A percentile compares a stretch with the other conserved stretches of the same genome.
Conservation (phyloP, 2,888 invertebrate species). For the Epinotia demarniana region DNA sequence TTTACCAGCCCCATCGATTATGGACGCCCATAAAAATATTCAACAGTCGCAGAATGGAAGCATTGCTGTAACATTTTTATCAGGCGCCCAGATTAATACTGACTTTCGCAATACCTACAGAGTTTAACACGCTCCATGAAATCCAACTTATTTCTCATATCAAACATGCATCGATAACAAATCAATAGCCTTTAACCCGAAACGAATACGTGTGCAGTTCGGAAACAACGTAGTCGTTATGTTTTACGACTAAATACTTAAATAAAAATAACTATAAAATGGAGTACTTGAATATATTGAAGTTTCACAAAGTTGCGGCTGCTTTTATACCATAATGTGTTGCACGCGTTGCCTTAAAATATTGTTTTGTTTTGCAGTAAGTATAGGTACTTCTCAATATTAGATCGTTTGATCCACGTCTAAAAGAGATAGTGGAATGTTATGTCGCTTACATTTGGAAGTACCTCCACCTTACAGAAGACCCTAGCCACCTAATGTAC, state of each 20-base stretch:
- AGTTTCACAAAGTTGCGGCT: conserved; percentile 19
- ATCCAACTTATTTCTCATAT: conserved; percentile 3
- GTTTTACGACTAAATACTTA: conserved; percentile 31
- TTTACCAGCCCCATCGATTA: background rate
- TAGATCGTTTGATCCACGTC: too few relatives aligned
- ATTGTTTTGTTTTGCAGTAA: conserved; percentile 28
- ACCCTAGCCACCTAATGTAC: too few relatives aligned
- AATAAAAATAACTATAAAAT: conserved; percentile 32
- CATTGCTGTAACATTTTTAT: background rate
- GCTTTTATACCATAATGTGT: conserved; percentile 11
- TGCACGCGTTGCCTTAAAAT: conserved; percentile 13
- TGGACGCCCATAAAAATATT: background rate
- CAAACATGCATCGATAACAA: conserved; percentile 11
- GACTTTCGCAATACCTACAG: background rate
- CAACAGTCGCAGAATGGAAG: background rate
- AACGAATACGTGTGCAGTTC: conserved; percentile 22
- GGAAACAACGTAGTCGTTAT: background rate
- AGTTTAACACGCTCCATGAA: background rate
- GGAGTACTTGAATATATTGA: background rate
- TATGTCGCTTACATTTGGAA: too few relatives aligned
- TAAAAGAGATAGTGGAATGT: too few relatives aligned
- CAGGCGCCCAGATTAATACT: background rate
- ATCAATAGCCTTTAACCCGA: background rate
- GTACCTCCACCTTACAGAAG: too few relatives aligned
- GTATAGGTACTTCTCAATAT: conserved; percentile 2